phyloP scores from a whole-genome alignment of 2,888 invertebrate genomes.

The Orthosia incerta region DNA sequence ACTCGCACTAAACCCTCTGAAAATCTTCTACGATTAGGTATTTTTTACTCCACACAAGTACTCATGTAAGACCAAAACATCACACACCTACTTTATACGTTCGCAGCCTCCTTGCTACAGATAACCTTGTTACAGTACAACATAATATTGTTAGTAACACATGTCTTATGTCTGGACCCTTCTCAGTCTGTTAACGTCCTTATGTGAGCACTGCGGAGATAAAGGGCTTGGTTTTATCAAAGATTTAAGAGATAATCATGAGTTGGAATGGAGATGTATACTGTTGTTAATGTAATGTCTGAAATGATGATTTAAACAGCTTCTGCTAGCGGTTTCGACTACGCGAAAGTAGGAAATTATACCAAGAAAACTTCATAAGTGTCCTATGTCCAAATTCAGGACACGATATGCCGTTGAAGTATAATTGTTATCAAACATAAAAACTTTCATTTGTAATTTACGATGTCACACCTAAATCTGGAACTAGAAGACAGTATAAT shows the following conservation, averaged over 20 bases:
- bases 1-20: background rate
- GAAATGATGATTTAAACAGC: background rate
- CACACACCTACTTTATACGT: background rate
- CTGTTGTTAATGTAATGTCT: background rate
- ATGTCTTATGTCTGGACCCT: slow-evolving; percentile 62
- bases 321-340: too few species aligned
- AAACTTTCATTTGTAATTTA: too few species aligned
- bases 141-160: slow-evolving; percentile 57
- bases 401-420: too few species aligned
- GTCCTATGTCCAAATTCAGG: too few species aligned
- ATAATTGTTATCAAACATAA: too few species aligned
- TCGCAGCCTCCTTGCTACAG: slow-evolving; percentile 6
- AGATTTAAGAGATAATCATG: slow-evolving; percentile 45
- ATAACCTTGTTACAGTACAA: slow-evolving; percentile 52
- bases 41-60: background rate
- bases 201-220: slow-evolving; percentile 38
- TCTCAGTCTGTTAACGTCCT: slow-evolving; percentile 55
- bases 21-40: background rate
- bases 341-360: too few species aligned
- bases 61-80: slow-evolving; percentile 13
- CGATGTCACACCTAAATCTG: background rate
- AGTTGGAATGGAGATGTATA: background rate
- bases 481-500: background rate
- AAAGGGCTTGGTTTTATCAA: slow-evolving; percentile 39
- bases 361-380: too few species aligned